Evolutionary conservation across 2,113 vertebrate genomes (phyloP).

Genomic region (Puntigrus tetrazona): DNA sequence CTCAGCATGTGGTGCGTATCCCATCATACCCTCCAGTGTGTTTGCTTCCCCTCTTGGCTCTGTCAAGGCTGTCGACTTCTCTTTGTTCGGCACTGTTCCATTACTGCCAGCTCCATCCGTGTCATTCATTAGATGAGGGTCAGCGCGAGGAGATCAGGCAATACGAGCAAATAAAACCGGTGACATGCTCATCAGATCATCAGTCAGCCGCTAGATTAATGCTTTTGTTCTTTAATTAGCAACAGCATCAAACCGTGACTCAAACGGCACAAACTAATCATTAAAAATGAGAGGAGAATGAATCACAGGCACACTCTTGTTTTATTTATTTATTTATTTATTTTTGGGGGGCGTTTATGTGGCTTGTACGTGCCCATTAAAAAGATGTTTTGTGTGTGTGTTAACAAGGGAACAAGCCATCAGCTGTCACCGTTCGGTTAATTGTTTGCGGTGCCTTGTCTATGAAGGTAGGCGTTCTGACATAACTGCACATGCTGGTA

Average conservation of each 20-base stretch:
- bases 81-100: constrained; percentile 10
- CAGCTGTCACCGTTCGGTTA: constrained; percentile 35
- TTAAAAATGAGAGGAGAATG: constrained; percentile 55
- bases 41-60: constrained; percentile 29
- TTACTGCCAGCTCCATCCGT: constrained; percentile 10
- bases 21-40: constrained; percentile 18
- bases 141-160: constrained; percentile 43
- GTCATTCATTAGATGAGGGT: constrained; percentile 51
- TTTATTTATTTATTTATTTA: constrained; percentile 20
- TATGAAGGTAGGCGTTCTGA: constrained; percentile 24
- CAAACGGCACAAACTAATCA: constrained; percentile 50
- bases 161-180: constrained; percentile 47
- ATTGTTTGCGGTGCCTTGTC: constrained; percentile 26
- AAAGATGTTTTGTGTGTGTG: constrained; percentile 29
- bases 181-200: constrained; percentile 54
- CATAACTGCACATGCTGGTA: not conserved
- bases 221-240: constrained; percentile 52
- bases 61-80: not conserved
- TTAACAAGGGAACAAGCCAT: constrained; percentile 34
- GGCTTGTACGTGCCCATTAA: constrained; percentile 31
- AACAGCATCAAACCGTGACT: constrained; percentile 54
- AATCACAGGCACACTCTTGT: constrained; percentile 46
- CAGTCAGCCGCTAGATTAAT: constrained; percentile 51
- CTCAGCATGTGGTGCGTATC: not conserved
- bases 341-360: constrained; percentile 28